Conservation (phyloP, 53 echinoderm and acorn worm species). For the Stichopus horrens region DNA sequence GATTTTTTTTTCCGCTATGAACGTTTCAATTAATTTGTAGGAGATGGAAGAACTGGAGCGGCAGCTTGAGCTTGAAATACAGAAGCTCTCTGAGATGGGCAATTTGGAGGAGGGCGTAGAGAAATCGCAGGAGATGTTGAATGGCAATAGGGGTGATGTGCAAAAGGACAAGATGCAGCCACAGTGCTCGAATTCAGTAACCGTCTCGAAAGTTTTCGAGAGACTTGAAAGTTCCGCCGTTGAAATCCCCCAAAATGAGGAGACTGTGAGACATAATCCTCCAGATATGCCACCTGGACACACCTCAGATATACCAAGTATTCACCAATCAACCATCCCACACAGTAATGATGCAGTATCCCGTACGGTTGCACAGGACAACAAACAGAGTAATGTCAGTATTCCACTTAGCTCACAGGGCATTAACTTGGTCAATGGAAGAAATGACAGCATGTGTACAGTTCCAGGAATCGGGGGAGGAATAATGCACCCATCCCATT, state of each 20-base stretch:
- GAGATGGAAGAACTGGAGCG: conserved; percentile 88
- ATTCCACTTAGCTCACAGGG: neutral
- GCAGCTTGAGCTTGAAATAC: conserved; percentile 80
- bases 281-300: no score
- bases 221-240: neutral
- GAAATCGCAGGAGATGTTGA: neutral
- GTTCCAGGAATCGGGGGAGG: no score
- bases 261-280: no score
- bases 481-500: no score
- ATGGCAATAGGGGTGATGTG: neutral
- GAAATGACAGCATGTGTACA: no score
- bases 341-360: no score
- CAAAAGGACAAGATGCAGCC: conserved; percentile 21
- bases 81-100: conserved; percentile 61
- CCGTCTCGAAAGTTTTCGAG: neutral
- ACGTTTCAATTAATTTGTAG: conserved; percentile 36
- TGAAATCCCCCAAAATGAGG: neutral
- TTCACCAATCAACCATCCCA: no score
- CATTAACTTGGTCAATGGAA: neutral
- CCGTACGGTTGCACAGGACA: no score
- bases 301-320: no score
- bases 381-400: neutral
- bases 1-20: neutral
- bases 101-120: conserved; percentile 7
- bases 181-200: neutral